These are phyloP conservation scores for Drosophila mimetica DNA, from an alignment of 2,888 invertebrate genomes.

Conservation along the genomic window DNA sequence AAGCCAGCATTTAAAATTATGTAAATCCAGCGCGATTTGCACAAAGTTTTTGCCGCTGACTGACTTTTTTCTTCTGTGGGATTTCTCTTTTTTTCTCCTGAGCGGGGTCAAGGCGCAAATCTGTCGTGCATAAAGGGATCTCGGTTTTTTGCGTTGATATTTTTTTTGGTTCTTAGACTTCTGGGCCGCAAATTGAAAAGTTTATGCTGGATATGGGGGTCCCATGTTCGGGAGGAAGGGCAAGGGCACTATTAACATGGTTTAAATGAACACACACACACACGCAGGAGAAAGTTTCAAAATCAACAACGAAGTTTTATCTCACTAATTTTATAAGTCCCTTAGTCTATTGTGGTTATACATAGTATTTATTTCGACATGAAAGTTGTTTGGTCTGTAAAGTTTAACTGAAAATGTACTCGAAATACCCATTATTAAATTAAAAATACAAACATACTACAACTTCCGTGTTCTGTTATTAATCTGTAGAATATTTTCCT, in stretches of 20 bases:
- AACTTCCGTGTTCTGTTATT: background rate
- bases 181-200: conserved; percentile 68
- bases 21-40: conserved; percentile 69
- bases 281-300: conserved; percentile 2
- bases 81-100: conserved; percentile 15
- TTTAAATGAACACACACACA: conserved; percentile 13
- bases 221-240: conserved; percentile 3
- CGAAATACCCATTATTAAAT: background rate
- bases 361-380: conserved; percentile 2
- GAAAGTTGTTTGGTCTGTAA: background rate
- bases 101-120: conserved; percentile 64
- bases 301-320: conserved; percentile 10
- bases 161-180: conserved; percentile 10
- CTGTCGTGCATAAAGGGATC: conserved; percentile 62
- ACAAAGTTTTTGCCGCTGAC: conserved; percentile 51
- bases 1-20: conserved; percentile 73
- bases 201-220: conserved; percentile 37
- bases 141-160: conserved; percentile 47
- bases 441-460: background rate
- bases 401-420: background rate
- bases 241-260: conserved; percentile 40
- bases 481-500: no score
- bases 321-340: conserved; percentile 12
- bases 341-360: conserved; percentile 2
- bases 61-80: conserved; percentile 9